Evolutionary conservation across 2,797 vertebrate genomes (phyloP), one percentile per base, ranked within the genome.

Genomic region (Odontamblyopus lacepedii): DNA sequence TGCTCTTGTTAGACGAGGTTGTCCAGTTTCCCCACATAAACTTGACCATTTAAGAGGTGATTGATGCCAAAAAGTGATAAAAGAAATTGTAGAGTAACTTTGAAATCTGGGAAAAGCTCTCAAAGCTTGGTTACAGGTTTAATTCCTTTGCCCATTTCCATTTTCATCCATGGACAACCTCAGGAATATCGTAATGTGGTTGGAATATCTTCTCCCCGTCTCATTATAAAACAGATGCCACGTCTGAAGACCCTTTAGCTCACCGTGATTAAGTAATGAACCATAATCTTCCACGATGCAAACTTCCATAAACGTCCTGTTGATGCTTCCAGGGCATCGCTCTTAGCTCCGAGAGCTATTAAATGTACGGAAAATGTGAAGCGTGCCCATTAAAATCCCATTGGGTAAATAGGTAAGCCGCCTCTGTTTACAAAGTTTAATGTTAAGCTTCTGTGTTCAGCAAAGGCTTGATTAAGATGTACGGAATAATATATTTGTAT

Each of bases 211-310:
- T 60, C 4, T 29, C 57, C 26, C 13, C 5, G 50, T 68, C 75
- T 81, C 48, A 67, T 51, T 72, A 70, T 80, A 41, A 82, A 78
- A 23, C 72, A 77, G 69, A 79, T 77, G 62, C 67, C 63, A 44
- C 23, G n/a, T 71, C 76, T 71, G 72, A 79, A 84, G 50, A 63
- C 57, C 57, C 9, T 38, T 38, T 5, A 67, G 26, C n/a, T 13
- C 2, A 72, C 23, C 67, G 15, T 9, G 8, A 9, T 2, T 26
- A n/a, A 2, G 6, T 63, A 35, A 68, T 70, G 57, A 26, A 66
- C 61, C 13, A 70, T 60, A 79, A 35, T 76, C 71, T 53, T 29
- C 60, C 19, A 8, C 35, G 16, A 35, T 35, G 15, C 62, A 23
- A 12, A 41, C 32, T 41, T 11, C 62, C 62, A 26, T 63, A 15